Evolutionary conservation across 2,888 invertebrate species (phyloP).

Genomic region (Apamea sordens): DNA sequence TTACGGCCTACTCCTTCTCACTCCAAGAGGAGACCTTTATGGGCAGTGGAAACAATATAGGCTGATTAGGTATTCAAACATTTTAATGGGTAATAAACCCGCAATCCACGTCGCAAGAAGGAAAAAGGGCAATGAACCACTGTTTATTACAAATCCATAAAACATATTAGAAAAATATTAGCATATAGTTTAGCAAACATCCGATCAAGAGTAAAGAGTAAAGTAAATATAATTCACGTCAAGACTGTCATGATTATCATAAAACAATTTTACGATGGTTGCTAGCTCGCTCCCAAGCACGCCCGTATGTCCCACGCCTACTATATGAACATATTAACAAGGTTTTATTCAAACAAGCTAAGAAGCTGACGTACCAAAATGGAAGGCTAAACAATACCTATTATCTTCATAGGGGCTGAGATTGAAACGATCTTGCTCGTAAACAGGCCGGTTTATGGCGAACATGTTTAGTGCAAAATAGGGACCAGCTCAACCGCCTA

Average conservation of each 20-base stretch:
- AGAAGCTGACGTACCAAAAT: slow-evolving; percentile 76
- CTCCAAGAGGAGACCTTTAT: not conserved
- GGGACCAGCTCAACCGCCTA: slow-evolving; percentile 39
- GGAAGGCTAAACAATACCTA: slow-evolving; percentile 77
- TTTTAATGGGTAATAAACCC: not conserved
- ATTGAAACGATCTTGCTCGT: slow-evolving; percentile 77
- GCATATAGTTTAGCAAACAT: slow-evolving; percentile 6
- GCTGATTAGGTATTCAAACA: not conserved
- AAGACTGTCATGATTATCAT: slow-evolving; percentile 33
- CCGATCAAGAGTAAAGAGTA: slow-evolving; percentile 21
- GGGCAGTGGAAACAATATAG: not conserved
- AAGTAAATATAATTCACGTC: slow-evolving; percentile 19
- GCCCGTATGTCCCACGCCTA: slow-evolving; percentile 47
- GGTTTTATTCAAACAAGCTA: slow-evolving; percentile 76
- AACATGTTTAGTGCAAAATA: slow-evolving; percentile 62
- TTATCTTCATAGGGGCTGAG: slow-evolving; percentile 74
- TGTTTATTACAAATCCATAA: not conserved
- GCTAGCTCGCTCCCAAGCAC: slow-evolving; percentile 22
- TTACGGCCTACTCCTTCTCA: not conserved
- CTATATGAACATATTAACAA: slow-evolving; percentile 69
- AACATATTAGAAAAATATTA: not conserved
- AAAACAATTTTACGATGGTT: slow-evolving; percentile 29
- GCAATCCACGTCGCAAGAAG: not conserved
- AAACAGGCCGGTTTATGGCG: slow-evolving; percentile 70
- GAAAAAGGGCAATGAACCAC: not conserved